Percentiles rank a stretch among this genome's conserved stretches.
phyloP scores from a whole-genome alignment of 1,140 invertebrate genomes.

The Habropoda laboriosa region DNA sequence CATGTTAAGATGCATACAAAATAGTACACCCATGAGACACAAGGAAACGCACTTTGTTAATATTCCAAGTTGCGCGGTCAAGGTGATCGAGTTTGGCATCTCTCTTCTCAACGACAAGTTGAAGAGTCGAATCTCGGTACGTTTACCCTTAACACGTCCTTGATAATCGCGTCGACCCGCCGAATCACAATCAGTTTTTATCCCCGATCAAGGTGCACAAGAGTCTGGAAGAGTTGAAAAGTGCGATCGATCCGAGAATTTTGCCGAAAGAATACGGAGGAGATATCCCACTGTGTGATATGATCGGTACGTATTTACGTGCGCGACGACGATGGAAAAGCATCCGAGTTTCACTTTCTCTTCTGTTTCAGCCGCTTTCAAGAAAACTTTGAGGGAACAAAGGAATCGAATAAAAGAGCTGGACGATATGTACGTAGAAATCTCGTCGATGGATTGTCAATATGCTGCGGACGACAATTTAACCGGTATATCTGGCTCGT shows the following conservation, averaged over 20 bases:
- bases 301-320: constrained; percentile 85
- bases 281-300: constrained; percentile 88
- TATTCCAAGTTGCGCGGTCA: constrained; percentile 88
- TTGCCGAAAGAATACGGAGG: constrained; percentile 94
- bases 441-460: constrained; percentile 84
- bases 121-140: constrained; percentile 88
- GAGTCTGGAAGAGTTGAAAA: constrained; percentile 86
- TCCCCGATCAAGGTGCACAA: constrained; percentile 85
- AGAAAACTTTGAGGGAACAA: constrained; percentile 85
- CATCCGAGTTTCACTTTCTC: not conserved
- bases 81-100: constrained; percentile 90
- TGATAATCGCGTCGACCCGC: not conserved
- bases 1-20: constrained; percentile 90
- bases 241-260: constrained; percentile 87
- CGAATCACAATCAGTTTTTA: not conserved
- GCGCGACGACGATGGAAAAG: not conserved
- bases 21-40: constrained; percentile 93
- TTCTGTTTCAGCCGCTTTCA: constrained; percentile 82
- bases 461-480: constrained; percentile 84
- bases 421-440: constrained; percentile 90
- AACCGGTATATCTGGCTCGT: constrained; percentile 88
- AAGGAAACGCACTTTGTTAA: constrained; percentile 93
- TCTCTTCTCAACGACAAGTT: constrained; percentile 91
- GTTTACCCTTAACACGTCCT: constrained; percentile 51
- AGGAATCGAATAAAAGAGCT: constrained; percentile 87